Evolutionary conservation across 53 echinoderm and acorn worm species (phyloP).

Genomic region (Henricia sp.): DNA sequence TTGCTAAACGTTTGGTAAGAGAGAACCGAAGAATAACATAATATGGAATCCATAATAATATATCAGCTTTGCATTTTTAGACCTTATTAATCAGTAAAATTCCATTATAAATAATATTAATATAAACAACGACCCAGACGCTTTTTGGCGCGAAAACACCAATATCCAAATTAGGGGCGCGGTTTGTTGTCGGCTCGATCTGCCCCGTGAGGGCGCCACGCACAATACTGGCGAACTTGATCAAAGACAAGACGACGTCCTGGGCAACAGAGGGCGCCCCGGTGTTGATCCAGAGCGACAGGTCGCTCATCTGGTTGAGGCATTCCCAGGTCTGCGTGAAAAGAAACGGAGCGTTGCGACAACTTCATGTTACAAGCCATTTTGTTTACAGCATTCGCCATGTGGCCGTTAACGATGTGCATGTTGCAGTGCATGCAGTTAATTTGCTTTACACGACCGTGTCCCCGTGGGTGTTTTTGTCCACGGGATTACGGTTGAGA

Average conservation of each 20-base stretch:
- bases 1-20: too few species aligned
- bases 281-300: slow-evolving; percentile 43
- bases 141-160: neutral
- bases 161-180: neutral
- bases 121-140: neutral
- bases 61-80: too few species aligned
- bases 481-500: too few species aligned
- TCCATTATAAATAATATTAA: too few species aligned
- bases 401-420: too few species aligned
- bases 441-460: too few species aligned
- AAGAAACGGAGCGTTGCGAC: neutral
- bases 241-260: slow-evolving; percentile 55
- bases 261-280: slow-evolving; percentile 44
- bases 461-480: too few species aligned
- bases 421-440: too few species aligned
- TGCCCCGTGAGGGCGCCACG: neutral
- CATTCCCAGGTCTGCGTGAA: slow-evolving; percentile 28
- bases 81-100: too few species aligned
- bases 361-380: neutral
- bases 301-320: slow-evolving; percentile 25
- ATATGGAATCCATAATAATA: too few species aligned
- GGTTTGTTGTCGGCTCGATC: neutral
- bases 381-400: too few species aligned
- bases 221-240: slow-evolving; percentile 55
- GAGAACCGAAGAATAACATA: too few species aligned